Evolutionary conservation across 2,113 vertebrate species (phyloP).

Genomic region (Thoracochromis brauschi): DNA sequence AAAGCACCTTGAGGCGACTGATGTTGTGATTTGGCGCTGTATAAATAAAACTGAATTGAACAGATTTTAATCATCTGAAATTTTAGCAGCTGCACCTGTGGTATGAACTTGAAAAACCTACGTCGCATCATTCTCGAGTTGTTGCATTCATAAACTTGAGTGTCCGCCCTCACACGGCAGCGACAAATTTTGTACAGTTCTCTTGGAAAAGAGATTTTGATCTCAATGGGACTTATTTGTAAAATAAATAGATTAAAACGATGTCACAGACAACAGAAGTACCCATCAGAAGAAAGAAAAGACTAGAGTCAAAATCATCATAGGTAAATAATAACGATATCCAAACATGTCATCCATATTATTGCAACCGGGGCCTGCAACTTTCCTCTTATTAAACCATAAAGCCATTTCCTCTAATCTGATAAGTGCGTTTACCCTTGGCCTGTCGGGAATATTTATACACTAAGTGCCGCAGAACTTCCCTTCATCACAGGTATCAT

Average conservation of each 20-base stretch:
- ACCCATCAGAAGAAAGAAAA: not conserved
- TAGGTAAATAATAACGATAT: not conserved
- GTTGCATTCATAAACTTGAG: not conserved
- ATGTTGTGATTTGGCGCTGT: not conserved
- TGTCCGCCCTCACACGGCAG: not conserved
- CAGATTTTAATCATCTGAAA: not conserved
- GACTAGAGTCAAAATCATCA: not conserved
- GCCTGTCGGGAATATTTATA: conserved; percentile 35
- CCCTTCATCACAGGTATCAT: not conserved
- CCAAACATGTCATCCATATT: not conserved
- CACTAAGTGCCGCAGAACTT: conserved; percentile 8
- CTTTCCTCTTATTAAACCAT: not conserved
- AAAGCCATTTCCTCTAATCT: not conserved
- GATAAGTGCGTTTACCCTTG: conserved; percentile 5
- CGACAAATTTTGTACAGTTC: not conserved
- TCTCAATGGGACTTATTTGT: not conserved
- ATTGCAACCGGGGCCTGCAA: not conserved
- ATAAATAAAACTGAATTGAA: not conserved
- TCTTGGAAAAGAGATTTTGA: not conserved
- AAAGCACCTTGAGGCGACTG: not conserved
- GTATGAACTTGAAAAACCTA: not conserved
- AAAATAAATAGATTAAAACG: not conserved
- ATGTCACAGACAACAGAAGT: not conserved
- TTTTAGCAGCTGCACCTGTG: rapidly evolving
- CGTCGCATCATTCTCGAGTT: not conserved